Evolutionary conservation across 2,113 vertebrate genomes (phyloP).

Genomic region (Limanda limanda): DNA sequence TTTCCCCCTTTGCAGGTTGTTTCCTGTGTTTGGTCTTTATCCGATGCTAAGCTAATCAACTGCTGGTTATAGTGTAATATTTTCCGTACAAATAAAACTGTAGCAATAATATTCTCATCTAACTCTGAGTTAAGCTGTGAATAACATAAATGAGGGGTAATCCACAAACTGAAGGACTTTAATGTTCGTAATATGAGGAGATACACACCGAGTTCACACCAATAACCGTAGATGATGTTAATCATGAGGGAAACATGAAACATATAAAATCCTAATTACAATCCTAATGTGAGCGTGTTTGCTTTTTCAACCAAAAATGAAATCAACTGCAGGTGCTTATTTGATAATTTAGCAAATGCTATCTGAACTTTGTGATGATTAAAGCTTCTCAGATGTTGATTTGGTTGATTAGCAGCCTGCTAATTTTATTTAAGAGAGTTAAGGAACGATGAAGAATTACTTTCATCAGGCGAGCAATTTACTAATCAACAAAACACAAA

Average conservation of each 20-base stretch:
- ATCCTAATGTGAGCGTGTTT: background rate
- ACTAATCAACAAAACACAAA: slow-evolving; percentile 26
- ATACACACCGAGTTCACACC: too few relatives aligned
- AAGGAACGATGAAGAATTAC: background rate
- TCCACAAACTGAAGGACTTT: too few relatives aligned
- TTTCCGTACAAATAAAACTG: too few relatives aligned
- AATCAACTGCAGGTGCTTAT: slow-evolving; percentile 25
- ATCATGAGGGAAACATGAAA: slow-evolving; percentile 11
- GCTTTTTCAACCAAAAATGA: slow-evolving; percentile 15
- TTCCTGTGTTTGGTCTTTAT: too few relatives aligned
- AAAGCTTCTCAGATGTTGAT: slow-evolving; percentile 25
- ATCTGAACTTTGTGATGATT: slow-evolving; percentile 24
- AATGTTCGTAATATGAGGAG: too few relatives aligned
- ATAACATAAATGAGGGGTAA: too few relatives aligned
- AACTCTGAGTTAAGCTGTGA: too few relatives aligned
- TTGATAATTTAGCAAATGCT: slow-evolving; percentile 26
- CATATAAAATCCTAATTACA: slow-evolving; percentile 18
- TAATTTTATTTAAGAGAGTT: slow-evolving; percentile 22
- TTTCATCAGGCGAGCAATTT: slow-evolving; percentile 24
- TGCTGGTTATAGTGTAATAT: too few relatives aligned
- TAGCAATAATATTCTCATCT: too few relatives aligned
- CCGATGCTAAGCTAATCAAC: too few relatives aligned
- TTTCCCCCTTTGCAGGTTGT: too few relatives aligned
- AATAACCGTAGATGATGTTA: too few relatives aligned
- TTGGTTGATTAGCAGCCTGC: slow-evolving; percentile 8